Base-by-base conservation (phyloP, 2,888 invertebrate genomes). In the Drepanosiphum platanoidis region DNA sequence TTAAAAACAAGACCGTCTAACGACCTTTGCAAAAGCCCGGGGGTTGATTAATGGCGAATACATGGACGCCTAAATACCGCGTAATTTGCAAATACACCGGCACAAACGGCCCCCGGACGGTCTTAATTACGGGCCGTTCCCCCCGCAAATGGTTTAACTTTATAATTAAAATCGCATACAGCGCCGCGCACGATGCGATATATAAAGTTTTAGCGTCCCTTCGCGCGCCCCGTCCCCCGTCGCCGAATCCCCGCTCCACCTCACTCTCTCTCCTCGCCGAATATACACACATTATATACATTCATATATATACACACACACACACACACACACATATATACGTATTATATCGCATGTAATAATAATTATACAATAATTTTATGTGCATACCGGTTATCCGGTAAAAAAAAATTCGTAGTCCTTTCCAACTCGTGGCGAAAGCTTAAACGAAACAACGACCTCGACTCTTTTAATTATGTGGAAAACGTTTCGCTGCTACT, bases 41-140 rank as follows among this genome's bases (percentile, higher is more conserved):
- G 87, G 87, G 87, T 86, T 87, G 88, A 88, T 88, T 87, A 89
- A 89, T 89, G 89, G 89, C 89, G 89, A 89, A 90, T 90, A 89
- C 87, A 87, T 87, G 87, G 87, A 86, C 87, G 88, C 87, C 87
- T 88, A 88, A 88, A 88, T 87, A 87, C 87, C 88, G 87, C 87
- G 88, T 87, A 88, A 88, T 88, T 88, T 87, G 87, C 88, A 88
- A 87, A 88, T 87, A 87, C 87, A 87, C 87, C 87, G 86, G 84
- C 75, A 84, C 84, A 68, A 84, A 84, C 75, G 84, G 84, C 84
- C 75, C 84, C 84, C 84, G 84, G 84, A 84, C 84, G 84, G 75
- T 84, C 84, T 84, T 84, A 84, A 84, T 84, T 84, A 84, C 84
- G 84, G 84, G 84, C 75, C 84, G 84, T 75, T 72, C 46, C 81